Evolutionary conservation across 2,797 vertebrate species (phyloP).

Genomic region (Pseudocheirus occidentalis): DNA sequence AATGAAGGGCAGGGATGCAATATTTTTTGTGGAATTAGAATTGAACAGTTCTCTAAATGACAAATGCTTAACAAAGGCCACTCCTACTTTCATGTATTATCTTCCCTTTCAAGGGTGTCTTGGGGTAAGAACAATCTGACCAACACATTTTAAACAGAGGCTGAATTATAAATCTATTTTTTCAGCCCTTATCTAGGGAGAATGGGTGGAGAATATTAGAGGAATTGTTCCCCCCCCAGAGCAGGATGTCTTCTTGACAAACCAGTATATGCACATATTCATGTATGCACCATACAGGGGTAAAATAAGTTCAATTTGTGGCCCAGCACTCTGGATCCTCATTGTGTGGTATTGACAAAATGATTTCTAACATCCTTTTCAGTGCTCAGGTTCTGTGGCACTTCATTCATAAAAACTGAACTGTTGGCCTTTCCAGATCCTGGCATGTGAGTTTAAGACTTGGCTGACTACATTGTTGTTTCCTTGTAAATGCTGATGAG

Average conservation of each 20-base stretch:
- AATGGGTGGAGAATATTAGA: not conserved
- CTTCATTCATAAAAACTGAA: not conserved
- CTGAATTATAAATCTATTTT: not conserved
- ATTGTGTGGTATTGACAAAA: not conserved
- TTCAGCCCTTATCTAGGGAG: not conserved
- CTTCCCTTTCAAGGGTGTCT: not conserved
- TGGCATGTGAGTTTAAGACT: not conserved
- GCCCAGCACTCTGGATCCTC: not conserved
- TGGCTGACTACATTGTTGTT: not conserved
- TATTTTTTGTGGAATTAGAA: not conserved
- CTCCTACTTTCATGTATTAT: not conserved
- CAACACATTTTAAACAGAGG: not conserved
- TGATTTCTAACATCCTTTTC: not conserved
- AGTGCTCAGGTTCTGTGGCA: not conserved
- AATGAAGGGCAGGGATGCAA: not conserved
- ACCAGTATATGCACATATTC: not conserved
- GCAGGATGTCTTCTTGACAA: not conserved
- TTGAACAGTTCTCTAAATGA: not conserved
- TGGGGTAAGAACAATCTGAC: not conserved
- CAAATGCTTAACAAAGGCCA: not conserved
- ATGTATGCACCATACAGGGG: not conserved
- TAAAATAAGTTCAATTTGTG: not conserved
- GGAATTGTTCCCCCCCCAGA: no score
- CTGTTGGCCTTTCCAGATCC: not conserved
- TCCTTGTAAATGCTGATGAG: not conserved